Base-by-base conservation (phyloP, 2,113 vertebrate genomes). In the Choloepus hoffmanni region DNA sequence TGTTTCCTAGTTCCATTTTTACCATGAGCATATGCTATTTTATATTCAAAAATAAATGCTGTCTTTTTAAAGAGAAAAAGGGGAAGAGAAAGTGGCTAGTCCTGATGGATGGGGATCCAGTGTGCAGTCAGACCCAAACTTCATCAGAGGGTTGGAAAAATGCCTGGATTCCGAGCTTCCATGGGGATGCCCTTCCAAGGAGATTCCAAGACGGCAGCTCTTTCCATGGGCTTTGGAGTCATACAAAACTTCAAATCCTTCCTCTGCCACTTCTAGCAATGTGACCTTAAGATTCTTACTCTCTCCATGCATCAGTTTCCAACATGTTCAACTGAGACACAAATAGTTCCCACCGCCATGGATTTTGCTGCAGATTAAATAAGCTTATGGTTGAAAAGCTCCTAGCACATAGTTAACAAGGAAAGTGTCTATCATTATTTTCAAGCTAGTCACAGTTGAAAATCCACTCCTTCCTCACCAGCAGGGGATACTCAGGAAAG, bases 1-100 rank as follows among this genome's bases (percentile, higher is more conserved):
- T 95, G 55, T 89, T 83, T 93, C 76, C 83, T 77, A 50, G 14
- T 50, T 76, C 60, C 63, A 21, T 78, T 91, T 95, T 95, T 84
- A 50, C n/a, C 36, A 43, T 5, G 2, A 95, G 3, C 87, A 87
- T 92, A 89, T 90, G 92, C 30, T 84, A 76, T 79, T 83, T 93
- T 81, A 89, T 21, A 79, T 43, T 72, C 14, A 0, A 30, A 77
- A 40, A 90, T 33, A 3, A 14, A 85, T 45, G 68, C 40, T 89
- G 21, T 36, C 67, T 73, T 83, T 88, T 40, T n/a, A 84, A 76
- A 81, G 55, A 63, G 26, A 76, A 36, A 6, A 33, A 70, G 73
- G 60, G 82, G n/a, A 89, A 82, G 48, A 72, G 60, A 90, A 45
- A 15, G 28, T 48, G 12, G 26, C 24, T 45, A 15, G 21, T 53